phyloP scores from a whole-genome alignment of 2,888 invertebrate species.

The Limenitis camilla region DNA sequence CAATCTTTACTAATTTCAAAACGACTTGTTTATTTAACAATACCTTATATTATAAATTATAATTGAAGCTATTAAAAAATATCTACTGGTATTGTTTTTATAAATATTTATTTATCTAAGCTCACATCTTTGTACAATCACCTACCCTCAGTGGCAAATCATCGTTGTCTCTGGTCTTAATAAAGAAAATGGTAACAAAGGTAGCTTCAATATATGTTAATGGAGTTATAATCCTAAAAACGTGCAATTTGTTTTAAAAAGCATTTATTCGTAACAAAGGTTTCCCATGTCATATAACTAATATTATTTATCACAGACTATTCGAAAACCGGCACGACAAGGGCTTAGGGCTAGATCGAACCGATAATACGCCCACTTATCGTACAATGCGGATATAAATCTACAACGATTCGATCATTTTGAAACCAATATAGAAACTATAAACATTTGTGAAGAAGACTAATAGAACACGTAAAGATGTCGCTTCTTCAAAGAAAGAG shows the following conservation, averaged over 20 bases:
- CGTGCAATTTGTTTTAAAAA: neutral
- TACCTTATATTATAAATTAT: no score
- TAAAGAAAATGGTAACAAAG: neutral
- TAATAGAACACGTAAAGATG: slow-evolving; percentile 5
- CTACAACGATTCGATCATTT: slow-evolving; percentile 41
- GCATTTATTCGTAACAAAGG: neutral
- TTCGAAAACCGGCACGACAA: slow-evolving; percentile 26
- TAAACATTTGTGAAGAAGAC: slow-evolving; percentile 15
- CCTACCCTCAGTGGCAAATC: neutral
- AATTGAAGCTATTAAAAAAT: no score
- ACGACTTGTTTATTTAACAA: no score
- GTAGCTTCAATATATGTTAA: neutral
- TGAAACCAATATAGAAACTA: slow-evolving; percentile 17
- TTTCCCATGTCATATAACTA: slow-evolving; percentile 5
- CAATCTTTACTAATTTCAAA: no score
- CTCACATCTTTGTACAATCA: no score
- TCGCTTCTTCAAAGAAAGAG: slow-evolving; percentile 4
- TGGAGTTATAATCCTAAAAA: neutral
- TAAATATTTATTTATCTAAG: no score
- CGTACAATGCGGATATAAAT: slow-evolving; percentile 48
- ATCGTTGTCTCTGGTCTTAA: neutral
- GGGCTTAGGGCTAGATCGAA: slow-evolving; percentile 38
- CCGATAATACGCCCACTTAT: slow-evolving; percentile 48
- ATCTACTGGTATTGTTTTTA: no score
- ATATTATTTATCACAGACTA: slow-evolving; percentile 8